Evolutionary conservation across 2,888 invertebrate genomes (phyloP).

Genomic region (Tetragonisca angustula): DNA sequence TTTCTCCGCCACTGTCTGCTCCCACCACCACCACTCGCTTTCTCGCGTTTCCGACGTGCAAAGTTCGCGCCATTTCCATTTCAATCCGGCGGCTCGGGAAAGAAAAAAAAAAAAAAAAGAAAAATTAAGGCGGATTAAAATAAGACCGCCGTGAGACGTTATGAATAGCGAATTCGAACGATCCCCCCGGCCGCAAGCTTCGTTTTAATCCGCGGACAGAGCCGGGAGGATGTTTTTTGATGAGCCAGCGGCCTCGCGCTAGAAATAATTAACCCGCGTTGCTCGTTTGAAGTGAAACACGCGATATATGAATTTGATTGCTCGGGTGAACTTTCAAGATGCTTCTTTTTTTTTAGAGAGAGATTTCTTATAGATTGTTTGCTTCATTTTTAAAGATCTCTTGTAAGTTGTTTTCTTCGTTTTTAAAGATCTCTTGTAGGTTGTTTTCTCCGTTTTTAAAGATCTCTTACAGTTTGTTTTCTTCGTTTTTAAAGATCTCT

Average conservation of each 20-base stretch:
- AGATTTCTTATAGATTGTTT: no score
- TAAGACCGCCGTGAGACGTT: not conserved
- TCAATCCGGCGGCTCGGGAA: slow-evolving; percentile 7
- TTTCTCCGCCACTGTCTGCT: not conserved
- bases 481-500: no score
- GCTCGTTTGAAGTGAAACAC: not conserved
- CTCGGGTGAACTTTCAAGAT: not conserved
- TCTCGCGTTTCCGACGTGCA: not conserved
- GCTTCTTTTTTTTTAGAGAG: no score
- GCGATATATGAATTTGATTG: not conserved
- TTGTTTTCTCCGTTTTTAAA: no score
- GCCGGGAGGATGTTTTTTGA: not conserved
- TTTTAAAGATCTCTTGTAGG: no score
- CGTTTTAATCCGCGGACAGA: not conserved
- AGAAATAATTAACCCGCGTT: not conserved
- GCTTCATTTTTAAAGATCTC: no score
- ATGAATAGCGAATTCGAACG: slow-evolving; percentile 4
- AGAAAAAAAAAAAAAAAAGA: not conserved
- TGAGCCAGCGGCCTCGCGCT: no score
- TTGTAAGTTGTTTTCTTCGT: no score
- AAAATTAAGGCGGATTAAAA: not conserved
- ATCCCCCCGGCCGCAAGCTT: not conserved
- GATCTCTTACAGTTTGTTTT: no score
- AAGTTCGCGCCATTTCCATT: slow-evolving; percentile 35
- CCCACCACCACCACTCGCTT: not conserved